Evolutionary conservation across 2,888 invertebrate species (phyloP).

Genomic region (Margaritifera margaritifera): DNA sequence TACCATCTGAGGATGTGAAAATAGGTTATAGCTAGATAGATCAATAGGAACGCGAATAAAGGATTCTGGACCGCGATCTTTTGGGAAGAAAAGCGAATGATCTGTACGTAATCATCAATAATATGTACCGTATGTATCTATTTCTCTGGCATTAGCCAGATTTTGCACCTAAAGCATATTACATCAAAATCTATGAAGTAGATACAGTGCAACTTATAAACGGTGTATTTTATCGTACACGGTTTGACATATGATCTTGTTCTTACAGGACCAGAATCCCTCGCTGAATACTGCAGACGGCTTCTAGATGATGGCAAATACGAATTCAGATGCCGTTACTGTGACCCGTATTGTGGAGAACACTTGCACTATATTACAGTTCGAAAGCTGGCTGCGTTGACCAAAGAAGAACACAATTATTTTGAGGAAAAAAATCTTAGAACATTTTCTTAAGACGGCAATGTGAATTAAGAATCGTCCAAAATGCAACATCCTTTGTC

Average conservation of each 20-base stretch:
- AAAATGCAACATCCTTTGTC: slow-evolving; percentile 29
- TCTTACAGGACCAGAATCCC: slow-evolving; percentile 39
- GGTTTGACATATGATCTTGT: no score
- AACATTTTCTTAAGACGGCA: slow-evolving; percentile 36
- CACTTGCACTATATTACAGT: slow-evolving; percentile 41
- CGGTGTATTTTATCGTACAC: no score
- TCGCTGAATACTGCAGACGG: slow-evolving; percentile 41
- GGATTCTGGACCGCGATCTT: no score
- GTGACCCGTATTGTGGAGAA: slow-evolving; percentile 29
- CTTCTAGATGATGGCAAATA: slow-evolving; percentile 28
- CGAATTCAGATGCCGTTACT: slow-evolving; percentile 41
- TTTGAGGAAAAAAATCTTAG: slow-evolving; percentile 40
- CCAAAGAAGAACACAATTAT: slow-evolving; percentile 29
- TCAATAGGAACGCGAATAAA: no score
- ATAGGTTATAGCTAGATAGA: no score
- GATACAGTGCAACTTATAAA: no score
- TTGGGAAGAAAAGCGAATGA: no score
- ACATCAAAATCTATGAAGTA: no score
- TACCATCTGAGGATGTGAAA: no score
- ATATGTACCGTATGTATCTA: neutral
- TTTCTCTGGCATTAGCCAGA: neutral
- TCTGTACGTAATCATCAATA: no score
- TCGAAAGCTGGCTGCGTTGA: slow-evolving; percentile 34
- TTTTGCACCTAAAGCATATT: neutral
- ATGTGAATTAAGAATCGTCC: slow-evolving; percentile 43